Percentiles rank a stretch among this genome's conserved stretches.
phyloP scores from a whole-genome alignment of 23 tunicate genomes.

The Aplidium turbinatum region DNA sequence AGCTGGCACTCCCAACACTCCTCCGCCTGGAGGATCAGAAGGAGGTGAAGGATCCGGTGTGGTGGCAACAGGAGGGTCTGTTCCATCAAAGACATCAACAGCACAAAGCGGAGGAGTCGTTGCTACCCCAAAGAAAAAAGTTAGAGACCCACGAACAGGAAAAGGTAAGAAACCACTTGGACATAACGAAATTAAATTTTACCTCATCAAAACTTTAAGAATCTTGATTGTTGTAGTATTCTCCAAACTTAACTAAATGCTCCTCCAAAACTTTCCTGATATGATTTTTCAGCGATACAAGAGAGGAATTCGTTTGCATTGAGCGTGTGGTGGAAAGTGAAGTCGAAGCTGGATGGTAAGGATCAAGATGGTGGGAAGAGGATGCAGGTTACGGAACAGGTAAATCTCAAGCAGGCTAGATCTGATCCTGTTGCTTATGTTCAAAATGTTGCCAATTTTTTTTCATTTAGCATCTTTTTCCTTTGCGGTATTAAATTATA shows the following conservation, averaged over 20 bases:
- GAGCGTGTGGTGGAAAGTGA: conserved; percentile 87
- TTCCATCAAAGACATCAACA: neutral
- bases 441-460: too few species aligned
- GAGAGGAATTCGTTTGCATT: conserved; percentile 82
- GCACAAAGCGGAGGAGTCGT: conserved; percentile 11
- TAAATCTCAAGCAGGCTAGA: too few species aligned
- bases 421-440: neutral
- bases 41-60: conserved; percentile 34
- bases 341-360: conserved; percentile 90
- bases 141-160: conserved; percentile 88
- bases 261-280: conserved; percentile 3
- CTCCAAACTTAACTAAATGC: too few species aligned
- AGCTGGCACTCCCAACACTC: conserved; percentile 54
- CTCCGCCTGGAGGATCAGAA: conserved; percentile 29
- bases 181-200: too few species aligned
- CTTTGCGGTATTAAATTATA: too few species aligned
- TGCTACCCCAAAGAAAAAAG: conserved; percentile 62
- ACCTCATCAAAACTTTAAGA: too few species aligned
- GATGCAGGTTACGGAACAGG: conserved; percentile 86
- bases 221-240: too few species aligned
- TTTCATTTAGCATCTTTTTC: too few species aligned
- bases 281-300: conserved; percentile 64
- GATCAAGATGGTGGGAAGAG: conserved; percentile 75
- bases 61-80: conserved; percentile 46
- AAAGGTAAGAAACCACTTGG: conserved; percentile 87